Evolutionary conservation across 2,113 vertebrate species (phyloP), one percentile per base, ranked within the genome.

Genomic region (Agelaius tricolor): DNA sequence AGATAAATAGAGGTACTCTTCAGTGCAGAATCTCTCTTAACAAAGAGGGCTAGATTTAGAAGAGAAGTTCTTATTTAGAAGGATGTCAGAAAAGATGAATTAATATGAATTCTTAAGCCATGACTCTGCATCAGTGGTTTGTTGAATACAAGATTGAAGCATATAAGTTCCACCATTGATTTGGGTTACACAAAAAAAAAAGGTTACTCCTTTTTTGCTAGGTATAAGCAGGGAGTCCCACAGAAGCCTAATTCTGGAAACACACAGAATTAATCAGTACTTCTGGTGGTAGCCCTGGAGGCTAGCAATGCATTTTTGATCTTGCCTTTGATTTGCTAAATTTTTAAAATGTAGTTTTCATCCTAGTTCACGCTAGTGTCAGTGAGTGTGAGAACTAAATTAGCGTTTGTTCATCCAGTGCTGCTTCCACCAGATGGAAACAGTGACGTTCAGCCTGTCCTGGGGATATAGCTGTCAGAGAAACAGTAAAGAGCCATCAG

Each of bases 391-490:
- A 95, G 68, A 93, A 84, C 59, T 92, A 89, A 95, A 93, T 94
- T 86, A 93, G 6, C 0, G 0, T 89, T 93, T 5, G 11, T 59
- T 95, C 89, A 89, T 84, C 80, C 65, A 81, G 1, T 81, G 30
- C 35, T 90, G 47, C 35, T 78, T 92, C 68, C 61, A 93, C 83
- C 94, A 96, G 94, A 93, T 96, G 94, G 94, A 96, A 95, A 65
- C 65, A 71, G 61, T 78, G 86, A 90, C 0, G 24, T 77, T 86
- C 79, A 86, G 68, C 27, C 55, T 97, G 83, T 97, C 89, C 95
- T 90, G 89, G 68, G 83, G 92, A 92, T 93, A 84, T 8, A 68
- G 65, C 72, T 93, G 90, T 94, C 86, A 93, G 33, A 90, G 83
- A 88, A 93, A 93, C 33, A 74, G 43, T 19, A 67, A 85, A 95